Evolutionary conservation across 2,888 invertebrate species (phyloP).

Genomic region (Poecilus cupreus): DNA sequence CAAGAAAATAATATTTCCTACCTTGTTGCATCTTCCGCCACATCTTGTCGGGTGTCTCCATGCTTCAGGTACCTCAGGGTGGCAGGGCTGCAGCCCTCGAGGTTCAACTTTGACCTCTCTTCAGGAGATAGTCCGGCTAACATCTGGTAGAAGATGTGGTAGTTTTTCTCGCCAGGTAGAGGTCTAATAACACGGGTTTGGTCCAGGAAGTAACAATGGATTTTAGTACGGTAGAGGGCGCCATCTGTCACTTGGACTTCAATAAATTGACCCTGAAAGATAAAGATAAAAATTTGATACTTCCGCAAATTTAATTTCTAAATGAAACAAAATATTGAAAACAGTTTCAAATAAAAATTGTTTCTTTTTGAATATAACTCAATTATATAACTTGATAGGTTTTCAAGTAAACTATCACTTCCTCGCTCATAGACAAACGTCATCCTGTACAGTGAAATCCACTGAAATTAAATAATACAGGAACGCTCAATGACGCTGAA

Average conservation of each 20-base stretch:
- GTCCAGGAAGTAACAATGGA: conserved; percentile 96
- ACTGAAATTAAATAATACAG: no score
- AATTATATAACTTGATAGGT: no score
- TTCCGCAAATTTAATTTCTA: no score
- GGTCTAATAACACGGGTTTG: conserved; percentile 93
- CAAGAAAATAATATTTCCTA: no score
- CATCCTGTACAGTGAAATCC: no score
- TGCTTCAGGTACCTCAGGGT: conserved; percentile 88
- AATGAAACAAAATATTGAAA: no score
- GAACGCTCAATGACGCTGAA: no score
- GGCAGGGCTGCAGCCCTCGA: conserved; percentile 88
- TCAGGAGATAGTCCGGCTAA: conserved; percentile 90
- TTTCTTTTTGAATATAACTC: no score
- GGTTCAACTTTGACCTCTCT: conserved; percentile 89
- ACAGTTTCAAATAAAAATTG: no score
- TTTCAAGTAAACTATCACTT: no score
- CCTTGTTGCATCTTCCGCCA: conserved; percentile 81
- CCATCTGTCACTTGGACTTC: conserved; percentile 97
- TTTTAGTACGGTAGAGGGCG: conserved; percentile 94
- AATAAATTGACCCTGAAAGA: conserved; percentile 92
- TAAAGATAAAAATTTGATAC: not conserved
- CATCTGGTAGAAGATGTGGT: conserved; percentile 98
- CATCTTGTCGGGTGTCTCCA: conserved; percentile 83
- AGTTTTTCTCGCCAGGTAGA: conserved; percentile 92
- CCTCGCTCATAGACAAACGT: no score